Base-by-base conservation (phyloP, 92 coral and sea anemone genomes). In the Pocillopora meandrina region DNA sequence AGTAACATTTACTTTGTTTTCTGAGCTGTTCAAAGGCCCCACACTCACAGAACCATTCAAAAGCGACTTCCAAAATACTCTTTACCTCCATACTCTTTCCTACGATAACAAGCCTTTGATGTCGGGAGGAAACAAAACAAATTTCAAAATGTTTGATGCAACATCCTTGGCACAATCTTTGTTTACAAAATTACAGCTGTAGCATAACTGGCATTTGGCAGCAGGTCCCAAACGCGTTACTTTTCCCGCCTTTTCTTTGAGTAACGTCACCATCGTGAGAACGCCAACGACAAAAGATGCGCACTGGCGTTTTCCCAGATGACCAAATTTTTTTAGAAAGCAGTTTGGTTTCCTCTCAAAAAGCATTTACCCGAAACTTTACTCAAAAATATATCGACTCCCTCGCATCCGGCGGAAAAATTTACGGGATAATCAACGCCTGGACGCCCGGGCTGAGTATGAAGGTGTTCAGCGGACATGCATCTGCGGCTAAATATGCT, bases 21-120 rank as follows among this genome's bases (percentile, higher is more conserved):
- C 74, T 76, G 33, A 96, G 87, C 31, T 91, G 90, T 17, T 87
- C 69, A 74, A 87, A 87, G 19, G 89, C 89, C 13, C 94, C 96
- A 76, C 91, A 84, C 61, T 87, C 80, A 72, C 93, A 90, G 87
- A 96, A 83, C 98, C 98, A 96, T 36, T 87, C 90, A 76, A 96
- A 92, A 12, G 93, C 96, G 58, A 79, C 82, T 79, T 96, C 98
- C 77, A 82, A 88, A 7, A 92, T 83, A 56, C 81, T 73, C 61
- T 78, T 86, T n/a, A 65, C 78, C 71, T 79, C 83, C 82, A 85
- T 81, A n/a, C 33, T 49, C 15, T 58, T 67, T 21, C 9, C 18
- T 11, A 70, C 19, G 20, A 68, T 68, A 12, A 26, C 12, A 36
- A 0, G 7, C 49, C 72, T 17, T 13, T 14, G 72, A 17, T 16